A percentile compares a stretch with the other conserved stretches of the same genome.
These are phyloP conservation scores for Dreissena polymorpha DNA, from an alignment of 1,140 invertebrate genomes.

Conservation along the genomic window DNA sequence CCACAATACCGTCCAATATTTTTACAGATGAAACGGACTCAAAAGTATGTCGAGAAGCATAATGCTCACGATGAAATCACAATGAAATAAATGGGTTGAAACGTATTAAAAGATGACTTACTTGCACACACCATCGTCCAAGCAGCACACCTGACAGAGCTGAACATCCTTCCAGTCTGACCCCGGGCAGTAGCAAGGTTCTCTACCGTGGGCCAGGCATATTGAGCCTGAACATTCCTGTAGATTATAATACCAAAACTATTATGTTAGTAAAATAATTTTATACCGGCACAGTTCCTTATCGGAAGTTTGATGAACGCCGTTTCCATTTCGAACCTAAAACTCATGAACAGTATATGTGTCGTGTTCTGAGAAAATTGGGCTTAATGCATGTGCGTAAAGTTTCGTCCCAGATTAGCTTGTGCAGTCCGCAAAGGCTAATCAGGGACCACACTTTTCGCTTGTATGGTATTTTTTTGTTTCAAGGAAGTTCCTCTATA, in stretches of 20 bases:
- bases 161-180: slow-evolving; percentile 61
- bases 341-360: neutral
- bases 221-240: slow-evolving; percentile 95
- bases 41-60: no score
- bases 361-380: no score
- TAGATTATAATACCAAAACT: neutral
- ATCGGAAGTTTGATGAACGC: neutral
- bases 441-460: no score
- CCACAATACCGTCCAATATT: neutral
- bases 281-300: neutral
- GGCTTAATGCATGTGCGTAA: no score
- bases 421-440: no score
- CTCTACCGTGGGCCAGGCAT: slow-evolving; percentile 95
- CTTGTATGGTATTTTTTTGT: no score
- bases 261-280: neutral
- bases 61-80: no score
- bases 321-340: neutral
- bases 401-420: no score
- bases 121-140: slow-evolving; percentile 50
- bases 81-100: no score
- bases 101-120: slow-evolving; percentile 2
- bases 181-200: slow-evolving; percentile 85
- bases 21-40: no score
- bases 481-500: no score
- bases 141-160: slow-evolving; percentile 66